phyloP scores from a whole-genome alignment of 53 echinoderm and acorn worm genomes.

The Echinarachnius parma region DNA sequence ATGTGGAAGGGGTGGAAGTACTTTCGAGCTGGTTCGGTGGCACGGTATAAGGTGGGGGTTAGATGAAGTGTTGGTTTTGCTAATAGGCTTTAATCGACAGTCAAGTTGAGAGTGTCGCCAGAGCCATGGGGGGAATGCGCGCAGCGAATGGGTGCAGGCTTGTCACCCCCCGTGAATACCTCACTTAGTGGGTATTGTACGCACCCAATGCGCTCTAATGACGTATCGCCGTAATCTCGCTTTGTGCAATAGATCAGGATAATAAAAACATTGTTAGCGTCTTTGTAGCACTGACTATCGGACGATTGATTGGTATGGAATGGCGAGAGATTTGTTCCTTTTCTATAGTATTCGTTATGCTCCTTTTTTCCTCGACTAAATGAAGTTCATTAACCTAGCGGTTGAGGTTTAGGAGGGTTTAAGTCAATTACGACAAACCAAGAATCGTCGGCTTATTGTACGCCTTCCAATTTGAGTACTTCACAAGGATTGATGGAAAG shows the following conservation, averaged over 20 bases:
- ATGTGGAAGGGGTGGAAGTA: slow-evolving; percentile 25
- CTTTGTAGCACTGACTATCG: neutral
- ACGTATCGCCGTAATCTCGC: slow-evolving; percentile 20
- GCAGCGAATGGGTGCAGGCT: too few species aligned
- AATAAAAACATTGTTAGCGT: slow-evolving; percentile 38
- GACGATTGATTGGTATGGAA: neutral
- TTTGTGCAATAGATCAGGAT: slow-evolving; percentile 22
- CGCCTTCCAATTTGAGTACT: neutral
- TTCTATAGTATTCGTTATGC: too few species aligned
- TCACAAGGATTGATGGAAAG: neutral
- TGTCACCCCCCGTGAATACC: slow-evolving; percentile 39
- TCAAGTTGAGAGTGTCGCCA: slow-evolving; percentile 43
- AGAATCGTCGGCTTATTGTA: neutral
- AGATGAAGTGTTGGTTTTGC: slow-evolving; percentile 31
- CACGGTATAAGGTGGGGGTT: neutral
- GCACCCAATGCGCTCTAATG: slow-evolving; percentile 3
- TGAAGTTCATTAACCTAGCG: slow-evolving; percentile 13
- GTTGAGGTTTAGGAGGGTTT: neutral
- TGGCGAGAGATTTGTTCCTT: too few species aligned
- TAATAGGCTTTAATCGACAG: slow-evolving; percentile 31
- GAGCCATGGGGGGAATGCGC: too few species aligned
- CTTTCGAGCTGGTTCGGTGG: slow-evolving; percentile 29
- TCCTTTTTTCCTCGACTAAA: too few species aligned
- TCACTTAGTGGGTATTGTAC: slow-evolving; percentile 24
- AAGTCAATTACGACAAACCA: neutral